phyloP scores from a whole-genome alignment of 2,113 vertebrate genomes.

The Anarrhichthys ocellatus region DNA sequence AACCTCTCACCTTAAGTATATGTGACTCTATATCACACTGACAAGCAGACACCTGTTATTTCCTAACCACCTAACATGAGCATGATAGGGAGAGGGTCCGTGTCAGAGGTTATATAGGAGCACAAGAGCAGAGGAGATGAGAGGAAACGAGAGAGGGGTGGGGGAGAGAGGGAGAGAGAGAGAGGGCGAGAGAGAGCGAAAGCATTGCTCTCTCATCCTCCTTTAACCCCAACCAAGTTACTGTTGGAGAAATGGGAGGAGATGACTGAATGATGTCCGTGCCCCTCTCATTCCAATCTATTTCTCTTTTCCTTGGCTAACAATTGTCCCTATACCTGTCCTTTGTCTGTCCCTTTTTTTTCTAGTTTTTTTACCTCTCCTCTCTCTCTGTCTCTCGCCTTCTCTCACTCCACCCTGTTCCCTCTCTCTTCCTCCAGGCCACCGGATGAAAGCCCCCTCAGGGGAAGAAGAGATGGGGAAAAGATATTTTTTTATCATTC shows the following conservation, averaged over 20 bases:
- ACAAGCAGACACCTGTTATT: constrained; percentile 23
- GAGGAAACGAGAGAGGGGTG: constrained; percentile 51
- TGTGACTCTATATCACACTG: not conserved
- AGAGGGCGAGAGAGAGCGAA: constrained; percentile 36
- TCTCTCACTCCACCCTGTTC: constrained; percentile 15
- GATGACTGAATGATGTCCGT: constrained; percentile 10
- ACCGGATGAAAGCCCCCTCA: constrained; percentile 24
- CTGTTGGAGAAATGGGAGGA: constrained; percentile 14
- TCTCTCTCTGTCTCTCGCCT: constrained; percentile 20
- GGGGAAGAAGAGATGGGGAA: constrained; percentile 64
- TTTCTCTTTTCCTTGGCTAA: not conserved
- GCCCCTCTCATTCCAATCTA: constrained; percentile 23
- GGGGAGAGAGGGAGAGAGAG: constrained; percentile 8
- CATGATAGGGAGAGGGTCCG: constrained; percentile 15
- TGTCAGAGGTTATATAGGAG: constrained; percentile 72
- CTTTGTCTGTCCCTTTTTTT: not conserved
- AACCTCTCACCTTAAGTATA: not conserved
- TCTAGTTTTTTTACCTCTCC: not conserved
- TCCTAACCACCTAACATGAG: not conserved
- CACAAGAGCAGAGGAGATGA: constrained; percentile 33
- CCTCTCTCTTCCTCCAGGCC: constrained; percentile 27
- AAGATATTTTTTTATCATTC: constrained; percentile 66
- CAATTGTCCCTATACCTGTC: not conserved
- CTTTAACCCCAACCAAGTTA: constrained; percentile 8
- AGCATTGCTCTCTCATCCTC: constrained; percentile 19